A percentile compares a stretch with the other conserved stretches of the same genome.
Evolutionary conservation across 2,797 vertebrate species (phyloP).

Genomic region (Sorex maritimensis): DNA sequence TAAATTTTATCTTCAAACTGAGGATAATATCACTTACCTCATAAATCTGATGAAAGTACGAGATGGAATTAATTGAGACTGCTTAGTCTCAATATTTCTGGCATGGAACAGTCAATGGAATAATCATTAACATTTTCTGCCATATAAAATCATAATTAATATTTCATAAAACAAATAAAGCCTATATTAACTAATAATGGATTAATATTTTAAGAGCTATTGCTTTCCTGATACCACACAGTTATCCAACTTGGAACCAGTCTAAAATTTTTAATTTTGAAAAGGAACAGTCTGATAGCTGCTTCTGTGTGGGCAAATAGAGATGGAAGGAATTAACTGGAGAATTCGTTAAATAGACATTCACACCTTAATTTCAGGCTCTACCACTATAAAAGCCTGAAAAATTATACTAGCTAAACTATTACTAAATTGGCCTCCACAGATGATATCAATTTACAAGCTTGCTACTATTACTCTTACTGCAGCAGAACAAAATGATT

Average conservation of each 20-base stretch:
- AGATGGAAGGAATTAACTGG: neutral
- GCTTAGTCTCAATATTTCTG: slow-evolving; percentile 21
- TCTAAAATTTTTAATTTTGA: slow-evolving; percentile 46
- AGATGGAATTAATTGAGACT: neutral
- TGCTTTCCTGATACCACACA: neutral
- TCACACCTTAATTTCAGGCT: neutral
- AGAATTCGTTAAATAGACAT: neutral
- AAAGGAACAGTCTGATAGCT: slow-evolving; percentile 17
- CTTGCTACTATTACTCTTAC: too few species aligned
- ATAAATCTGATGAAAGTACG: slow-evolving; percentile 17
- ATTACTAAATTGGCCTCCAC: too few species aligned
- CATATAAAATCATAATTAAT: neutral
- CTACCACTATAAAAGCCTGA: neutral
- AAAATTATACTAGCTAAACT: neutral
- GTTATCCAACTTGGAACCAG: neutral
- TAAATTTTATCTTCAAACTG: slow-evolving; percentile 11
- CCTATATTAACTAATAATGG: neutral
- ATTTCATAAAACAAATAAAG: slow-evolving; percentile 33
- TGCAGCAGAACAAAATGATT: too few species aligned
- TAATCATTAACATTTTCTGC: slow-evolving; percentile 11
- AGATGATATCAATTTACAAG: too few species aligned
- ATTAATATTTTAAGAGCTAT: slow-evolving; percentile 49
- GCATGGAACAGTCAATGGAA: neutral
- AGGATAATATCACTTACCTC: neutral
- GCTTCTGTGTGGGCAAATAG: neutral